phyloP scores from a whole-genome alignment of 1,140 invertebrate species.

The Brachionus asplanchnoidis region DNA sequence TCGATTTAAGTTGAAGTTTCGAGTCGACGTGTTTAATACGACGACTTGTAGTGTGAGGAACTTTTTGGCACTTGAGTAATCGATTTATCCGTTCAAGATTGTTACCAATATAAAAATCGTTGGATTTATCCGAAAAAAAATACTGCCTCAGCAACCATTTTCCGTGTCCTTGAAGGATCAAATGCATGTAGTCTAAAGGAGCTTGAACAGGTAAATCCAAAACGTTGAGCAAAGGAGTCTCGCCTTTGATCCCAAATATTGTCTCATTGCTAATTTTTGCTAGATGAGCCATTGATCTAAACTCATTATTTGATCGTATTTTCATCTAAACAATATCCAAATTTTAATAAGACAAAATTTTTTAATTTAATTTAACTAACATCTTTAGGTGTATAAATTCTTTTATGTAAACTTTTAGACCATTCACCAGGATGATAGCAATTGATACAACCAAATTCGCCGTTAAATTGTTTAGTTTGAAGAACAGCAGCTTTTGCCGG shows the following conservation, averaged over 20 bases:
- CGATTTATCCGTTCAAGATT: background rate
- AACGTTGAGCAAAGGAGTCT: background rate
- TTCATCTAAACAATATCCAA: too few relatives aligned
- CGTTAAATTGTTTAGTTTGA: too few relatives aligned
- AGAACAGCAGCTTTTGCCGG: too few relatives aligned
- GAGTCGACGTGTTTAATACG: background rate
- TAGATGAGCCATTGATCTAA: too few relatives aligned
- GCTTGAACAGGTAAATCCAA: background rate
- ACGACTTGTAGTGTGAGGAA: background rate
- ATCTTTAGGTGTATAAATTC: background rate
- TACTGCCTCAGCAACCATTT: background rate
- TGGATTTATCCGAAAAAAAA: background rate
- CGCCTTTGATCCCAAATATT: background rate
- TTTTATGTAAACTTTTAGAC: background rate
- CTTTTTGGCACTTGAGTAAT: background rate
- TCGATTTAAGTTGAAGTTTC: background rate
- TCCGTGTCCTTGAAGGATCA: background rate
- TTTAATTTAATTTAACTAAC: too few relatives aligned
- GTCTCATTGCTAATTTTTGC: too few relatives aligned
- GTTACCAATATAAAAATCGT: background rate
- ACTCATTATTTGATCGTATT: too few relatives aligned
- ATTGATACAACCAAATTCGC: too few relatives aligned
- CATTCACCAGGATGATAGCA: background rate
- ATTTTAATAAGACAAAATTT: too few relatives aligned
- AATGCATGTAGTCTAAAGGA: background rate